phyloP scores from a whole-genome alignment of 2,797 vertebrate genomes.

The Macrochelys suwanniensis region DNA sequence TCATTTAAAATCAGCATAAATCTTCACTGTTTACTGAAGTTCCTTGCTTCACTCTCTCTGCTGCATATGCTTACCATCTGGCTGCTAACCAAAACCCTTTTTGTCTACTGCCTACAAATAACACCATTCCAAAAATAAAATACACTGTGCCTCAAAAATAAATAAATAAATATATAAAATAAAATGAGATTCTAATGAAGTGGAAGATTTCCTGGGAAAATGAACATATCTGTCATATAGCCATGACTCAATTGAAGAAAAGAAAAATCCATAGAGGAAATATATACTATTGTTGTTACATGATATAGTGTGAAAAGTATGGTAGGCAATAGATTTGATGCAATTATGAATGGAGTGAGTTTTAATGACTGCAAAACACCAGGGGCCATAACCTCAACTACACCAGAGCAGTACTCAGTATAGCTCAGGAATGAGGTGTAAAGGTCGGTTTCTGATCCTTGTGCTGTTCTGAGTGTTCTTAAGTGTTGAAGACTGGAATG shows the following conservation, averaged over 20 bases:
- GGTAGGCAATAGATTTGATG: slow-evolving; percentile 35
- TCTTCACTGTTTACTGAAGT: slow-evolving; percentile 49
- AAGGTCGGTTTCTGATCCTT: not conserved
- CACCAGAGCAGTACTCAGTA: not conserved
- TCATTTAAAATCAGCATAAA: not conserved
- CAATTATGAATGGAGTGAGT: not conserved
- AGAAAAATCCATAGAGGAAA: slow-evolving; percentile 25
- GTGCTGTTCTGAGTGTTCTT: not conserved
- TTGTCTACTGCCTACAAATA: slow-evolving; percentile 65
- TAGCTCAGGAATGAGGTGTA: not conserved
- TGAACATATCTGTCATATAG: slow-evolving; percentile 25
- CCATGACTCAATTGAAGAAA: not conserved
- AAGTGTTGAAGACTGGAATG: no score
- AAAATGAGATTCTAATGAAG: slow-evolving; percentile 3
- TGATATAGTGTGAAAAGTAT: not conserved
- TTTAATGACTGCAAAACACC: not conserved
- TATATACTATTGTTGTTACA: not conserved
- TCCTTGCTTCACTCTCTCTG: slow-evolving; percentile 44
- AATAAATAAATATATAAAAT: not conserved
- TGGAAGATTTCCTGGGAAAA: slow-evolving; percentile 49
- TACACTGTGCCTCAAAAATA: slow-evolving; percentile 7
- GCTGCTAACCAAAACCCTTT: slow-evolving; percentile 47
- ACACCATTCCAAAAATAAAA: slow-evolving; percentile 44
- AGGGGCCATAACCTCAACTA: not conserved
- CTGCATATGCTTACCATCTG: slow-evolving; percentile 66